phyloP scores from a whole-genome alignment of 2,888 invertebrate genomes.

The Digitonthophagus gazella region DNA sequence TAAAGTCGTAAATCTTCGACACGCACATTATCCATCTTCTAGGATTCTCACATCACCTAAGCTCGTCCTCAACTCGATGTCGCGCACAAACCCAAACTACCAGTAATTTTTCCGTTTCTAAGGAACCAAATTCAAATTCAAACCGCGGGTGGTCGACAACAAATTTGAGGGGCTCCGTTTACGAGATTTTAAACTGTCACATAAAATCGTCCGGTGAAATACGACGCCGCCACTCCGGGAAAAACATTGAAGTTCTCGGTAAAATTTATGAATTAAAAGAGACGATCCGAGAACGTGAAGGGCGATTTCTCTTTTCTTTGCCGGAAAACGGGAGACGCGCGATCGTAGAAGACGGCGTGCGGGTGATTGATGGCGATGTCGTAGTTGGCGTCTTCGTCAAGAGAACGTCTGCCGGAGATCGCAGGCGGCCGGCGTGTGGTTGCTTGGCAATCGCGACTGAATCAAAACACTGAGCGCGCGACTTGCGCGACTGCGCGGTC shows the following conservation, averaged over 20 bases:
- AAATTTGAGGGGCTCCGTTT: too few relatives aligned
- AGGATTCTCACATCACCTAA: neutral
- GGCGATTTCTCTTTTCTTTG: neutral
- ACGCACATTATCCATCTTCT: neutral
- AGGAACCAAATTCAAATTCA: neutral
- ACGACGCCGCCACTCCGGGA: neutral
- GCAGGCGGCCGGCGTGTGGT: conserved; percentile 44
- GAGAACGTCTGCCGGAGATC: conserved; percentile 41
- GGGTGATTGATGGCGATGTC: neutral
- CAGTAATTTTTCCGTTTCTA: neutral
- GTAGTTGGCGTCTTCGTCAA: conserved; percentile 32
- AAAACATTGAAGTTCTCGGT: neutral
- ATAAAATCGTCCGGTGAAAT: neutral
- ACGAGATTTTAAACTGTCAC: neutral
- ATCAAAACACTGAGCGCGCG: conserved; percentile 38
- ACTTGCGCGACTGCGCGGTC: neutral
- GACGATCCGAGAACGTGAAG: too few relatives aligned
- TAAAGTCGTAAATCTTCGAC: neutral
- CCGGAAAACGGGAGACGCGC: too few relatives aligned
- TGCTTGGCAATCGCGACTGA: conserved; percentile 37
- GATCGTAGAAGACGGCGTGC: neutral
- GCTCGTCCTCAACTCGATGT: neutral
- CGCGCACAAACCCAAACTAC: neutral
- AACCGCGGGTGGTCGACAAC: neutral
- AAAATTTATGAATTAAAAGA: neutral